Evolutionary conservation across 2,888 invertebrate species (phyloP).

Genomic region (Fragum whitleyi): DNA sequence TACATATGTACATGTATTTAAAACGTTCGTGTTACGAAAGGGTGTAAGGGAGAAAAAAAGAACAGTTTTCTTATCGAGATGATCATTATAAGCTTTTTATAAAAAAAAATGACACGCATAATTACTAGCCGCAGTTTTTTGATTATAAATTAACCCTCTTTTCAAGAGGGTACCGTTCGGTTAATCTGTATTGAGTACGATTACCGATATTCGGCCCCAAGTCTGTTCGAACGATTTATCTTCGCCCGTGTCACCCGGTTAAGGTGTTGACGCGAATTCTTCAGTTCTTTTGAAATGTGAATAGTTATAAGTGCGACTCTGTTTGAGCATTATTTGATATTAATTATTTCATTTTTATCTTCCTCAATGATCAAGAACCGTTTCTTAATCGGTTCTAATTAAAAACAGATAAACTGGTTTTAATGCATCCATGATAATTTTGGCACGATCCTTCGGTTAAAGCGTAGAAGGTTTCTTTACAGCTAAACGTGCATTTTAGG

Average conservation of each 20-base stretch:
- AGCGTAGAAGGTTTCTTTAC: no score
- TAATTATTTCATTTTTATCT: background rate
- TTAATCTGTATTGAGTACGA: background rate
- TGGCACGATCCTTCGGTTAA: no score
- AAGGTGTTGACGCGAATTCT: constrained; percentile 24
- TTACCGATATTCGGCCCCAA: constrained; percentile 17
- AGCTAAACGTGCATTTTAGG: no score
- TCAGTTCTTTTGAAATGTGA: background rate
- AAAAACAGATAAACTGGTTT: background rate
- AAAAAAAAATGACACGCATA: constrained; percentile 12
- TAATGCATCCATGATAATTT: no score
- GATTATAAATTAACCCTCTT: constrained; percentile 31
- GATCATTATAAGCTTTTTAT: constrained; percentile 20
- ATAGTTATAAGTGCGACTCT: constrained; percentile 5
- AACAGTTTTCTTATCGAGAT: constrained; percentile 19
- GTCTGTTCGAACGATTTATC: constrained; percentile 18
- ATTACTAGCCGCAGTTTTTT: constrained; percentile 16
- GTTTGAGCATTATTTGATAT: background rate
- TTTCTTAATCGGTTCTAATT: background rate
- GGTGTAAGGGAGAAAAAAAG: background rate
- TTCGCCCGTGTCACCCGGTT: constrained; percentile 7
- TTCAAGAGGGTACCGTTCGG: constrained; percentile 5
- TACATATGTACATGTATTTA: no score
- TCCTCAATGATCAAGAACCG: background rate
- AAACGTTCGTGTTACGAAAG: no score